Evolutionary conservation across 2,888 invertebrate species (phyloP).

Genomic region (Amphipyra tragopoginis): DNA sequence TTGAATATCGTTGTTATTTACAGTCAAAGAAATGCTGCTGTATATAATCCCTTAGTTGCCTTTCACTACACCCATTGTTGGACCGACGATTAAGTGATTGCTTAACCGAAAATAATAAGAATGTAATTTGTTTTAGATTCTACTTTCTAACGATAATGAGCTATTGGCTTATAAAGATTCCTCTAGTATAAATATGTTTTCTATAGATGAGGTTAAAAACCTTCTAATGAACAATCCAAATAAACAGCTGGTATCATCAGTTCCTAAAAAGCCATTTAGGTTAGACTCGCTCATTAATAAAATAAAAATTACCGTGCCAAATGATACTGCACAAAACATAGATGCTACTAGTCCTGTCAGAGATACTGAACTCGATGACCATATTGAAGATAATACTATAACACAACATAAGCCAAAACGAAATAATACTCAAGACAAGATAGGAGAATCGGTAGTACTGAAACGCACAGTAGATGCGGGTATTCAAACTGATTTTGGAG

Average conservation of each 20-base stretch:
- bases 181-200: slow-evolving; percentile 60
- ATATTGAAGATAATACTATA: slow-evolving; percentile 2
- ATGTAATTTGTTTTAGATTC: slow-evolving; percentile 65
- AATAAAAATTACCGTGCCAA: slow-evolving; percentile 47
- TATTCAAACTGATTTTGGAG: slow-evolving; percentile 64
- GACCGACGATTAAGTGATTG: no score
- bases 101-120: not conserved
- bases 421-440: slow-evolving; percentile 11
- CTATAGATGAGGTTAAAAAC: slow-evolving; percentile 64
- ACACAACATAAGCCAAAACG: not conserved
- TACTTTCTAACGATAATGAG: slow-evolving; percentile 68
- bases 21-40: no score
- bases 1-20: no score
- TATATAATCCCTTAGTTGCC: no score
- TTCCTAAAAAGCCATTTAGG: slow-evolving; percentile 19
- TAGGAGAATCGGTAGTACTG: not conserved
- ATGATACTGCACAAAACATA: slow-evolving; percentile 13
- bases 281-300: slow-evolving; percentile 29
- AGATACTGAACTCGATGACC: not conserved
- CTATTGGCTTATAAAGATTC: slow-evolving; percentile 57
- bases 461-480: slow-evolving; percentile 60
- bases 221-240: slow-evolving; percentile 23
- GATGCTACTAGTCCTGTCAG: not conserved
- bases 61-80: not conserved
- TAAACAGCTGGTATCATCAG: not conserved